Evolutionary conservation across 2,888 invertebrate species (phyloP).

Genomic region (Mythimna vitellina): DNA sequence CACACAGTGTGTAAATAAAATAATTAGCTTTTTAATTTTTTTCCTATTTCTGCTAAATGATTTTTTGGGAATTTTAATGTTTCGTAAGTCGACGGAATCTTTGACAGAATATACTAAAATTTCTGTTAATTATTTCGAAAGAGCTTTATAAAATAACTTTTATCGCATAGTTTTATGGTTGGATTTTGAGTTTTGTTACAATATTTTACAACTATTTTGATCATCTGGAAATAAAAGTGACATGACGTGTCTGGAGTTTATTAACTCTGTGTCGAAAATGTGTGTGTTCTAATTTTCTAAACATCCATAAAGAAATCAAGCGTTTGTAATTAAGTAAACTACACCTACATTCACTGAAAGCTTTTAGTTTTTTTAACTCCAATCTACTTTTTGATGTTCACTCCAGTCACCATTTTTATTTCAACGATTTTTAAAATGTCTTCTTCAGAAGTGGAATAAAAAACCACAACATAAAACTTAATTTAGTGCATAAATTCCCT

Average conservation of each 20-base stretch:
- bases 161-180: too few relatives aligned
- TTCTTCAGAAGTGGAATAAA: slow-evolving; percentile 39
- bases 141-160: too few relatives aligned
- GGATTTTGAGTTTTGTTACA: too few relatives aligned
- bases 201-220: not conserved
- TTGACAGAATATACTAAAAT: too few relatives aligned
- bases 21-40: not conserved
- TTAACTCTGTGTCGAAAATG: slow-evolving; percentile 20
- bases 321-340: slow-evolving; percentile 67
- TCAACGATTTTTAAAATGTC: slow-evolving; percentile 56
- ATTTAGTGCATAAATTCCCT: slow-evolving; percentile 46
- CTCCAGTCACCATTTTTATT: slow-evolving; percentile 56
- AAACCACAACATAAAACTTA: slow-evolving; percentile 54
- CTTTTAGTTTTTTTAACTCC: slow-evolving; percentile 70
- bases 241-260: slow-evolving; percentile 6
- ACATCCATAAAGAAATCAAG: slow-evolving; percentile 67
- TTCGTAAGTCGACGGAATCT: not conserved
- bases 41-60: slow-evolving; percentile 6
- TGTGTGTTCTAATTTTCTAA: slow-evolving; percentile 56
- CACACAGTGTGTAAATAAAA: not conserved
- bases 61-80: slow-evolving; percentile 8
- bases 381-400: slow-evolving; percentile 67
- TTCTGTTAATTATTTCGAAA: too few relatives aligned
- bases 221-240: slow-evolving; percentile 16
- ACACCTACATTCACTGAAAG: slow-evolving; percentile 61